Evolutionary conservation across 2,888 invertebrate species (phyloP).

Genomic region (Dasypogon diadema): DNA sequence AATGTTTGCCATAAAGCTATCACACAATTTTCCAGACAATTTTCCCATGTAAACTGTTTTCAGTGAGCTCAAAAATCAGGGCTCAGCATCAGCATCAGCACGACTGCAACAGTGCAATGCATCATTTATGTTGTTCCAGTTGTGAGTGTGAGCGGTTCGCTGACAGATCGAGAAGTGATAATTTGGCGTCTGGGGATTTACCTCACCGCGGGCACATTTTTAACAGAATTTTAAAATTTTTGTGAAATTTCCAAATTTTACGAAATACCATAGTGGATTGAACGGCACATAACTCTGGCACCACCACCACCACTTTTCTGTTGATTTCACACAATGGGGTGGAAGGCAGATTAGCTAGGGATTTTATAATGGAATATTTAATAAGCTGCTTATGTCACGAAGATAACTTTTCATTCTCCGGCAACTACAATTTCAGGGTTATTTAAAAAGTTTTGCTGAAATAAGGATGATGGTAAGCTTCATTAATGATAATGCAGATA

Average conservation of each 20-base stretch:
- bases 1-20: constrained; percentile 9
- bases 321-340: neutral
- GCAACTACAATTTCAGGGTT: neutral
- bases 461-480: too few species aligned
- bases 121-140: constrained; percentile 19
- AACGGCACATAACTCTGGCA: neutral
- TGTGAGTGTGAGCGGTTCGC: constrained; percentile 17
- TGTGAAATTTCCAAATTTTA: constrained; percentile 4
- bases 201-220: neutral
- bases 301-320: neutral
- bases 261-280: too few species aligned
- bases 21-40: constrained; percentile 36
- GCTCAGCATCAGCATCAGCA: neutral
- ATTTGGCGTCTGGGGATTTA: neutral
- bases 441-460: constrained; percentile 17
- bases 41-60: constrained; percentile 22
- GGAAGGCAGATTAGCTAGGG: constrained; percentile 14
- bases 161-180: constrained; percentile 37
- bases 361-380: constrained; percentile 33
- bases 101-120: constrained; percentile 10
- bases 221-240: neutral
- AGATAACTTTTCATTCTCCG: too few species aligned
- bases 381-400: constrained; percentile 2
- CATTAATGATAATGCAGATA: too few species aligned
- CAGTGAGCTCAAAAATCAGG: neutral